These are phyloP conservation scores for Drosophila tanythrix DNA, from an alignment of 2,888 invertebrate genomes.

Conservation along the genomic window DNA sequence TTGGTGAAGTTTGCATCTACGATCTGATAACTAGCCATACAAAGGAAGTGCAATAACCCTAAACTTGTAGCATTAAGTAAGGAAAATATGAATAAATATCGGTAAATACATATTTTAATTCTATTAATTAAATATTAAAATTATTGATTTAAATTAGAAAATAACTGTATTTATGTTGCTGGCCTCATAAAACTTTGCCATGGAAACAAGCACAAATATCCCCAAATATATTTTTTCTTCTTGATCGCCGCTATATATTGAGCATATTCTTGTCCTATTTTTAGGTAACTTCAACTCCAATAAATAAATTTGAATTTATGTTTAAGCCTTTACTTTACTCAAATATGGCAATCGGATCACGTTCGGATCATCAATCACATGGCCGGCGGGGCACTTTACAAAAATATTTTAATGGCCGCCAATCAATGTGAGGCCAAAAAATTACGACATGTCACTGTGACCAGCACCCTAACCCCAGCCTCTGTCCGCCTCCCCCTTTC, in stretches of 20 bases:
- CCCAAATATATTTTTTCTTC: background rate
- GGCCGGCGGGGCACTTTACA: slow-evolving; percentile 54
- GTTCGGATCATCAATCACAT: slow-evolving; percentile 69
- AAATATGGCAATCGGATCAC: slow-evolving; percentile 52
- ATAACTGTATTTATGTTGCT: background rate
- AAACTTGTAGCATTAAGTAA: background rate
- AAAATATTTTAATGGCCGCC: slow-evolving; percentile 70
- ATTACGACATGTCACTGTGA: slow-evolving; percentile 50
- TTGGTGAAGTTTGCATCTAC: background rate
- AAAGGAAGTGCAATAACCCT: background rate
- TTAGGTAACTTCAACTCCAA: background rate
- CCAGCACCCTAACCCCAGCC: slow-evolving; percentile 23
- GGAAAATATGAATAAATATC: background rate
- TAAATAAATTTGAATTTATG: background rate
- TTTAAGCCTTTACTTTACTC: slow-evolving; percentile 30
- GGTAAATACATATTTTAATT: background rate
- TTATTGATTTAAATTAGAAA: no score
- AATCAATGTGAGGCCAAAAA: slow-evolving; percentile 69
- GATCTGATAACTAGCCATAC: background rate
- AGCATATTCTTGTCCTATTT: background rate
- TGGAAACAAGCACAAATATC: fast-evolving
- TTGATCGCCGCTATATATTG: no score
- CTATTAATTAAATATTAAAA: no score
- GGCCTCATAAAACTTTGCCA: slow-evolving; percentile 39
- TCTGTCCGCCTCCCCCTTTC: background rate